phyloP scores from a whole-genome alignment of 2,797 vertebrate genomes.

The Petrocephalus sullivani region DNA sequence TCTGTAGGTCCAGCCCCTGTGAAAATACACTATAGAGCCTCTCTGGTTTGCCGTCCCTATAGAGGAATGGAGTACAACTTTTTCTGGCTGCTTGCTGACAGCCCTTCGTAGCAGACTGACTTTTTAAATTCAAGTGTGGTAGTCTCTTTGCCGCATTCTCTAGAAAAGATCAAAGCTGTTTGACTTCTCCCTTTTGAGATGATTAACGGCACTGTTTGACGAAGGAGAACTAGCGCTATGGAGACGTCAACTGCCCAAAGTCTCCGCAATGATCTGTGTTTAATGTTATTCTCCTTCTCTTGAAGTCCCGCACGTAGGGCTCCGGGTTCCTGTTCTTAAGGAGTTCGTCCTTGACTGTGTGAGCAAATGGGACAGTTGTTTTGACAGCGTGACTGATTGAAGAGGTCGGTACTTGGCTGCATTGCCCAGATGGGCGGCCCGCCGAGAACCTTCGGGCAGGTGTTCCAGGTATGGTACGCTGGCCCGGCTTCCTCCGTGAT shows the following conservation, averaged over 20 bases:
- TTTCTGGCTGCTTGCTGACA: neutral
- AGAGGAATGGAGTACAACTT: neutral
- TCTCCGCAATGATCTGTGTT: neutral
- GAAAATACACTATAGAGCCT: neutral
- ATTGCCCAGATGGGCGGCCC: neutral
- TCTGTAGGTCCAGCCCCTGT: neutral
- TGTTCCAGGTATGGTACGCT: neutral
- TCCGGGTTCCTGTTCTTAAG: neutral
- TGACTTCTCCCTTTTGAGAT: neutral
- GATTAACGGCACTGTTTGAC: neutral
- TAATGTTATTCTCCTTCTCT: neutral
- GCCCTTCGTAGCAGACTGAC: neutral
- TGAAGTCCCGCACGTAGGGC: neutral
- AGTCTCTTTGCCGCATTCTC: neutral
- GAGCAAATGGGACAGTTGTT: neutral
- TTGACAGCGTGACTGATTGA: neutral
- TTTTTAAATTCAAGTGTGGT: neutral
- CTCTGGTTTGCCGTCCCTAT: neutral
- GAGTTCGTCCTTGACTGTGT: neutral
- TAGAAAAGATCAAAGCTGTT: constrained; percentile 4
- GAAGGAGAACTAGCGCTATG: neutral
- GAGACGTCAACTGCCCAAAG: neutral
- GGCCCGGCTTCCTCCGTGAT: neutral
- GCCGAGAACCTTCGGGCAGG: neutral
- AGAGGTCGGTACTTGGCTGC: neutral